Conservation (phyloP, 53 echinoderm and acorn worm genomes). For the Apostichopus leukothele region DNA sequence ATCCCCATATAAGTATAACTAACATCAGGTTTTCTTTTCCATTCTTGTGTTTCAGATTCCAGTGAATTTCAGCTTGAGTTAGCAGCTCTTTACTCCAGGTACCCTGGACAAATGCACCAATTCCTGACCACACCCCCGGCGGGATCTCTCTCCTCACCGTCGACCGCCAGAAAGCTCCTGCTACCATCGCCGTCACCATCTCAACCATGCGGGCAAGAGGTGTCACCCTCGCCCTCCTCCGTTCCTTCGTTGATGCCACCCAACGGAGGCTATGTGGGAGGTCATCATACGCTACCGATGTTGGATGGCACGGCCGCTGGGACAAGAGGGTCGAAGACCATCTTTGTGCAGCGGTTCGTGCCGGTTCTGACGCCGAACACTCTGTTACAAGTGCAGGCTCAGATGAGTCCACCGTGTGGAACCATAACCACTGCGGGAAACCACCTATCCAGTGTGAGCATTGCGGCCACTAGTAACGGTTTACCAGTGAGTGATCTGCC, state of each 20-base stretch:
- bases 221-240: neutral
- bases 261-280: neutral
- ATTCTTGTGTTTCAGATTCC: constrained; percentile 38
- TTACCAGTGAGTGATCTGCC: neutral
- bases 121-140: constrained; percentile 44
- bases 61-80: constrained; percentile 78
- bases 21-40: neutral
- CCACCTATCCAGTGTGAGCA: neutral
- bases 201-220: constrained; percentile 19
- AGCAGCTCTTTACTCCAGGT: constrained; percentile 75
- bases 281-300: neutral
- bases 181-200: constrained; percentile 52
- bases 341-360: constrained; percentile 40
- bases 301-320: neutral
- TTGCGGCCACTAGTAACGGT: neutral
- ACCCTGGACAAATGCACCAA: constrained; percentile 80
- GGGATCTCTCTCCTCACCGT: constrained; percentile 4
- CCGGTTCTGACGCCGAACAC: constrained; percentile 63
- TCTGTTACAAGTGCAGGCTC: constrained; percentile 55
- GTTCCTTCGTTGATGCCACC: neutral
- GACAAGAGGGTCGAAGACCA: constrained; percentile 1
- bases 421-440: constrained; percentile 17
- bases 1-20: too few species aligned
- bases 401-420: constrained; percentile 20
- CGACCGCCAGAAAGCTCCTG: constrained; percentile 40